phyloP scores from a whole-genome alignment of 2,113 vertebrate genomes.

The Melozone crissalis region DNA sequence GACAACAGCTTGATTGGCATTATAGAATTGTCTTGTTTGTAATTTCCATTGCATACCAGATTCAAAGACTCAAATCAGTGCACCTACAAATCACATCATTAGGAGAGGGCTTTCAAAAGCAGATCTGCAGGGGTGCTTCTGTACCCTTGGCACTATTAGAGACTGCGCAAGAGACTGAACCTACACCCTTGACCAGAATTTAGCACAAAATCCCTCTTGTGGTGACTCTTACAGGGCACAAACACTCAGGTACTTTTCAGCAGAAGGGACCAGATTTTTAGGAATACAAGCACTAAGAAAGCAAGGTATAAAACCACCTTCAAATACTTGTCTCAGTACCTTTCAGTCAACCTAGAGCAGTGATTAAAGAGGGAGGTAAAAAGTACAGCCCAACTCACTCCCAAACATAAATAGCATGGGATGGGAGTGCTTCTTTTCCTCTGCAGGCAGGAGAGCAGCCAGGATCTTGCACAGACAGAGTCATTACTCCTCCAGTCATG shows the following conservation, averaged over 20 bases:
- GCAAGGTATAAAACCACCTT: background rate
- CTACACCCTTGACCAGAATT: background rate
- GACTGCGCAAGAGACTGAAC: background rate
- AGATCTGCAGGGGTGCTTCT: background rate
- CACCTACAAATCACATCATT: background rate
- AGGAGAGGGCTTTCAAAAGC: background rate
- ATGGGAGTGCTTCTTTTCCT: background rate
- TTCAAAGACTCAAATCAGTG: background rate
- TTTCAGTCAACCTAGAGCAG: fast-evolving
- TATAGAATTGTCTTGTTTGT: background rate
- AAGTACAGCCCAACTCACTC: background rate
- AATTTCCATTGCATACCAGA: background rate
- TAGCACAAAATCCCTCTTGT: background rate
- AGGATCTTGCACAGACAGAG: background rate
- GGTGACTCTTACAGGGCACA: background rate
- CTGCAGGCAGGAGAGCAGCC: background rate
- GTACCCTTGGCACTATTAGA: background rate
- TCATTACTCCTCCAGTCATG: background rate
- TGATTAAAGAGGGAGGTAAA: background rate
- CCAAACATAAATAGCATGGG: background rate
- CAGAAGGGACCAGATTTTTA: background rate
- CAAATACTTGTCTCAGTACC: background rate
- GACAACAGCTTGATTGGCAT: background rate
- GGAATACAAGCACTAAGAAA: background rate
- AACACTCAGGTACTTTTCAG: background rate